Evolutionary conservation across 2,113 vertebrate genomes (phyloP), one percentile per base, ranked within the genome.

Genomic region (Apteryx owenii): DNA sequence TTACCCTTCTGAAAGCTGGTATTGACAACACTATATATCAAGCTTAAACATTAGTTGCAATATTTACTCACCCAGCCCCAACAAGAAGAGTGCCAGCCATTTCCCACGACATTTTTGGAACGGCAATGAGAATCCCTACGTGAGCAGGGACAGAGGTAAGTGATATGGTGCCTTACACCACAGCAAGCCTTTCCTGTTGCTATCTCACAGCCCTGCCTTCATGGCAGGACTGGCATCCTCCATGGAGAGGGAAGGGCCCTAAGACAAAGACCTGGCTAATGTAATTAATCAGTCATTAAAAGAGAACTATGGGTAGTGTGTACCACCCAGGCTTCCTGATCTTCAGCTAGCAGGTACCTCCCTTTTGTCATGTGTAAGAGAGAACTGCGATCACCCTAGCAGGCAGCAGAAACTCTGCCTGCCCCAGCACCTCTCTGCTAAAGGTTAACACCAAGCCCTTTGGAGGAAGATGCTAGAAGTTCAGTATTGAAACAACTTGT

Each of bases 181-280:
- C n/a, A 72, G 80, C 7, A 48, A 76, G 15, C 1, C 2, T 9
- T 72, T 1, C 3, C 53, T 58, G 60, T 0, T 5, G 6, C 62
- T 54, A 83, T 73, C 22, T 84, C 50, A 11, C 56, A 83, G 46
- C 15, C 66, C 50, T 65, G 58, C 60, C n/a, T 77, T 82, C 6
- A 4, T 0, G 0, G 12, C 8, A 1, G 19, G 40, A 75, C 10
- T 5, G 11, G 0, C 0, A 14, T 66, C 66, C 94, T 86, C 83
- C 64, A 31, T 5, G 14, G 42, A 56, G 12, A 88, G 28, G 76
- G 82, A 88, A 53, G 7, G 62, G 71, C 58, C 12, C 33, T 28
- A n/a, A 73, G 60, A 83, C 48, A 83, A 83, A 70, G 17, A 69
- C 44, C 50, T 58, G 40, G 6, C 65, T 82, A 94, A 77, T 8